Evolutionary conservation across 2,113 vertebrate genomes (phyloP).

Genomic region (Syrmaticus mikado): DNA sequence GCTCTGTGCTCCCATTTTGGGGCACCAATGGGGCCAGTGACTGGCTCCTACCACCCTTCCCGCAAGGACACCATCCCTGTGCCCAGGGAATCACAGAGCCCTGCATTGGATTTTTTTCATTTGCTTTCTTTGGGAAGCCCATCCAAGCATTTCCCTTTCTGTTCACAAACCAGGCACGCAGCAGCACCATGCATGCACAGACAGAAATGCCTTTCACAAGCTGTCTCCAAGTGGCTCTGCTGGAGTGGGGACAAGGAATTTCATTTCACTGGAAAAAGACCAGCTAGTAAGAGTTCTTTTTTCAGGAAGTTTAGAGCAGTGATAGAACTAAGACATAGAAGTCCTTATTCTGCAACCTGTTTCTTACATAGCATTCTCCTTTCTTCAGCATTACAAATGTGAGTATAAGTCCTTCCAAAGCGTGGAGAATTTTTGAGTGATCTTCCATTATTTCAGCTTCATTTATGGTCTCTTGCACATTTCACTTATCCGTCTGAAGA

Average conservation of each 20-base stretch:
- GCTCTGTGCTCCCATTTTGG: fast-evolving
- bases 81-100: background rate
- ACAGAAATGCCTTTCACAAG: background rate
- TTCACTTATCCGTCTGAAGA: constrained; percentile 41
- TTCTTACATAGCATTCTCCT: constrained; percentile 42
- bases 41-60: background rate
- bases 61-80: background rate
- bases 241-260: background rate
- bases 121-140: background rate
- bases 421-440: constrained; percentile 64
- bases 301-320: background rate
- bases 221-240: background rate
- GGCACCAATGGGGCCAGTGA: background rate
- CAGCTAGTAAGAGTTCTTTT: fast-evolving
- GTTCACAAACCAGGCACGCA: background rate
- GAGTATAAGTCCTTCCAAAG: constrained; percentile 49
- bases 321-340: background rate
- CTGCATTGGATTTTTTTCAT: background rate
- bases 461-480: constrained; percentile 35
- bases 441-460: constrained; percentile 65
- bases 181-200: background rate
- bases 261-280: background rate
- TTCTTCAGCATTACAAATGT: constrained; percentile 50
- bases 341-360: constrained; percentile 11
- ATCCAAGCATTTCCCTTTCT: background rate